phyloP scores from a whole-genome alignment of 1,140 invertebrate species.

The Drosophila insularis region DNA sequence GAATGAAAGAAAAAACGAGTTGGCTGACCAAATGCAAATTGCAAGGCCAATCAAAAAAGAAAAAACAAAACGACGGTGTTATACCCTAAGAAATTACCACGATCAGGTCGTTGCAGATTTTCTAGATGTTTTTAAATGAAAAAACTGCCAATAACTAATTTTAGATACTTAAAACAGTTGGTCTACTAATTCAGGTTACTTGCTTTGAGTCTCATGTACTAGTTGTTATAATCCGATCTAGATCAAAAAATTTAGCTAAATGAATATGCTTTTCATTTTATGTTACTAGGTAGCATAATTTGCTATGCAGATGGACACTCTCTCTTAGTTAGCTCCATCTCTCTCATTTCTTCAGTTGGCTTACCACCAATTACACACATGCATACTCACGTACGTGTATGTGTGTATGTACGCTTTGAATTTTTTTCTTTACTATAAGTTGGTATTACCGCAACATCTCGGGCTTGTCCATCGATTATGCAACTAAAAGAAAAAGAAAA shows the following conservation, averaged over 20 bases:
- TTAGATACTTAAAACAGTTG: too few relatives aligned
- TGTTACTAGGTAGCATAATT: not conserved
- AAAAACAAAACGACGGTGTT: not conserved
- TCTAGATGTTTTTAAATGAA: too few relatives aligned
- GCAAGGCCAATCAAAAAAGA: conserved; percentile 49
- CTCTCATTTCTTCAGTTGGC: conserved; percentile 18
- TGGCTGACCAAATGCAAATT: conserved; percentile 47
- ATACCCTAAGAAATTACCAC: not conserved
- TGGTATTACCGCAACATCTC: conserved; percentile 60
- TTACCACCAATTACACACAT: conserved; percentile 31
- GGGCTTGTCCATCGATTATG: conserved; percentile 69
- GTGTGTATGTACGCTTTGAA: conserved; percentile 43
- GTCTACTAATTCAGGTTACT: too few relatives aligned
- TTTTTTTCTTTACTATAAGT: conserved; percentile 25
- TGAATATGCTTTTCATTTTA: not conserved
- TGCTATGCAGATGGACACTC: not conserved
- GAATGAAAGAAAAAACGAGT: conserved; percentile 31
- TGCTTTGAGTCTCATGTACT: too few relatives aligned
- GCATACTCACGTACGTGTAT: not conserved
- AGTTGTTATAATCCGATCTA: too few relatives aligned
- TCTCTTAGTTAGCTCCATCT: not conserved
- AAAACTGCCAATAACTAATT: too few relatives aligned
- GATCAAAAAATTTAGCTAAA: too few relatives aligned
- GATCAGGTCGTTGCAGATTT: too few relatives aligned
- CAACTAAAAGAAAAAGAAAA: conserved; percentile 42